Base-by-base conservation (phyloP, 2,888 invertebrate genomes). In the Heliconius cydno region DNA sequence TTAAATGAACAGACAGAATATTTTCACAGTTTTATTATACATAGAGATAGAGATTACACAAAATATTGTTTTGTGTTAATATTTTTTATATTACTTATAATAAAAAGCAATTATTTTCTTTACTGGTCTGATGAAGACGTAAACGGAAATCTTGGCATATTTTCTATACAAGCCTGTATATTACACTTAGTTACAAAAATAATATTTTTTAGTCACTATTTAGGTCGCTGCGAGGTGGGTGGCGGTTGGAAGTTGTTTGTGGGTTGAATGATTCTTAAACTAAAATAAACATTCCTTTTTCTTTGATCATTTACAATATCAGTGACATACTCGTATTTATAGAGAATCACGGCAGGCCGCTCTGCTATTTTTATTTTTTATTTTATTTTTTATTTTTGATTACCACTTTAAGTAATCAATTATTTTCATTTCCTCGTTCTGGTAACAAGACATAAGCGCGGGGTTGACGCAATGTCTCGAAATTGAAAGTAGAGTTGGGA, bases 251-350 rank as follows among this genome's bases (percentile, higher is more conserved):
- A 68, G n/a, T 13, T 68, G 38, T 41, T 60, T 60, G 60, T 60
- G n/a, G 68, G 68, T 34, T n/a, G 68, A 68, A n/a, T 38, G 68
- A 68, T 68, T 68, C 68, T n/a, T 38, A n/a, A 68, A n/a, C 68
- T n/a, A 68, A 68, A 68, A 68, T 68, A 68, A 68, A 68, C 68
- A 13, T 68, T 10, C 13, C 13, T 68, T 38, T 68, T 68, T 12
- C 68, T 68, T 68, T 68, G 68, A 38, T 68, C 68, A 68, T 68
- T 68, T 68, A 68, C 38, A 68, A 68, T 41, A 68, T 68, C 38
- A 68, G 38, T n/a, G 68, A 68, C 68, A 68, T 68, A 34, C 34
- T 34, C 34, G 34, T 34, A 68, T 68, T 68, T 41, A 68, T 38
- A 68, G 13, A 10, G 28, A 65, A 25, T 28, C 65, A 28, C 15